Evolutionary conservation across 2,797 vertebrate species (phyloP).

Genomic region (Pipistrellus nathusii): DNA sequence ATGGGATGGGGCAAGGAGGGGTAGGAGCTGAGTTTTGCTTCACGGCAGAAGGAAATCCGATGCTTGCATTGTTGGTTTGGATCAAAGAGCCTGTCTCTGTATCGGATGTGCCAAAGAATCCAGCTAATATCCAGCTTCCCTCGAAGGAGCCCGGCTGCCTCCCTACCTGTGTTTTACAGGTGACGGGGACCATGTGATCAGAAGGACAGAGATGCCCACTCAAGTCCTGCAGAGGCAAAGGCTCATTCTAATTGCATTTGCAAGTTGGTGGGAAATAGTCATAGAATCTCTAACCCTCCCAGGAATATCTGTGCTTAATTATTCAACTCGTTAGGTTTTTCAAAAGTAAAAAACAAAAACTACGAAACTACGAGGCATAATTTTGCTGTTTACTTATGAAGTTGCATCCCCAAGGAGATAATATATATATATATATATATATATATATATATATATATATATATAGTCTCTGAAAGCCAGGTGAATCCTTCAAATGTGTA

Average conservation of each 20-base stretch:
- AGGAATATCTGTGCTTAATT: not conserved
- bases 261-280: conserved; percentile 11
- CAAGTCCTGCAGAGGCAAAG: not conserved
- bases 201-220: not conserved
- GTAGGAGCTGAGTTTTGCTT: not conserved
- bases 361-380: not conserved
- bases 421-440: no score
- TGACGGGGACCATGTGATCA: not conserved
- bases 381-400: conserved; percentile 30
- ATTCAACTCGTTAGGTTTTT: not conserved
- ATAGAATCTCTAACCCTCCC: not conserved
- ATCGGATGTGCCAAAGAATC: not conserved
- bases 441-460: not conserved
- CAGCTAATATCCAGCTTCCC: not conserved
- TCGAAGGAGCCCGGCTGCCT: not conserved
- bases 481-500: not conserved
- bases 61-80: not conserved
- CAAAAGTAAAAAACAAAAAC: not conserved
- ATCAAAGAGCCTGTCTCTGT: not conserved
- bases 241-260: not conserved
- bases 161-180: not conserved
- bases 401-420: not conserved
- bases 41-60: not conserved
- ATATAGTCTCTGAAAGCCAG: conserved; percentile 37
- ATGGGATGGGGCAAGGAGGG: not conserved